Evolutionary conservation across 2,888 invertebrate genomes (phyloP), one percentile per base, ranked within the genome.

Genomic region (Philonicus albiceps): DNA sequence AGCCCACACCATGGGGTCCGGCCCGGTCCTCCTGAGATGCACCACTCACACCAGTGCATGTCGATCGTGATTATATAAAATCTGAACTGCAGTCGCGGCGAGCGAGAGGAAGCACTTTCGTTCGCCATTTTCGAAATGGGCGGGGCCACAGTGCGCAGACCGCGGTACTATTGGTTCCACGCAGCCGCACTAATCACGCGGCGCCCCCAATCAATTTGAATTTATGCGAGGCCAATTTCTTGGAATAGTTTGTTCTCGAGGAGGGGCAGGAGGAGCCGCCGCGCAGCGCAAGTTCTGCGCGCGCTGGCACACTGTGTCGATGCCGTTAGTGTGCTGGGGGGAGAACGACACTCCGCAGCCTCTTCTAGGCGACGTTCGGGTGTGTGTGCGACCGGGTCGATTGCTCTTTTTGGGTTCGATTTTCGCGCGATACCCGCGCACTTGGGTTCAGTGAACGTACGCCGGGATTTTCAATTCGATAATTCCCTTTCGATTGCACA

Each of bases 61-160:
- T 0, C 11, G 73, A 22, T n/a, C 64, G 81, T 64, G 64, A 19
- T 64, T n/a, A 83, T 37, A 64, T 37, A 84, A 84, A 84, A 72
- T 73, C 84, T 43, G 27, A 73, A n/a, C 11, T 22, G 31, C 37
- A 84, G 64, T 13, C 11, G 72, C 37, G 73, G 30, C 73, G 84
- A 73, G 84, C 27, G 27, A 73, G 84, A 73, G 30, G 84, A 31
- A 86, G 34, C 22, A 31, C 30, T 64, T 86, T 43, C 19, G 89
- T 90, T 90, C 91, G 91, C 91, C 91, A 91, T 91, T 91, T 91
- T 91, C 90, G 89, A 90, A 91, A 89, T 89, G 87, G 91, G 91
- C 91, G 91, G 92, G 89, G 91, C 90, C 90, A 78, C 16, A 19
- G 55, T 16, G 22, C 30, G 30, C 43, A 16, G 30, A 75, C 16